Conservation (phyloP, 2,888 invertebrate species). For the Tanypteryx hageni region DNA sequence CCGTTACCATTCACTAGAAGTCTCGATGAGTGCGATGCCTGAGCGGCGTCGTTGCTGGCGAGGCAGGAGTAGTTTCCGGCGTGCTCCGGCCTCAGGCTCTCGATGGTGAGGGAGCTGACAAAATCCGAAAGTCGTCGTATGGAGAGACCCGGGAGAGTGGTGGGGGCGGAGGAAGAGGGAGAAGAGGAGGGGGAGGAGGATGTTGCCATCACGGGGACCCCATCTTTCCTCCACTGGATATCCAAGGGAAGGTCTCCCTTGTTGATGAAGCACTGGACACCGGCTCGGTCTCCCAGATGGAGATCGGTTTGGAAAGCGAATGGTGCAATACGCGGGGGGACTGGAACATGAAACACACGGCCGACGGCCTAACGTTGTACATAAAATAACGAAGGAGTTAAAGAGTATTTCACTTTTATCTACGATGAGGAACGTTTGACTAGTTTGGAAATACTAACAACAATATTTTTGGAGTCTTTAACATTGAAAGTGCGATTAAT, state of each 20-base stretch:
- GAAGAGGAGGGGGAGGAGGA: slow-evolving; percentile 1
- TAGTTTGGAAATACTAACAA: too few species aligned
- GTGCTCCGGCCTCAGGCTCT: slow-evolving; percentile 68
- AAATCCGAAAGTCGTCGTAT: slow-evolving; percentile 70
- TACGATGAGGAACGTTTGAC: too few species aligned
- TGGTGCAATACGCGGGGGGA: slow-evolving; percentile 73
- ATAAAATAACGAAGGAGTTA: neutral
- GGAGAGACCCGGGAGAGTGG: slow-evolving; percentile 66
- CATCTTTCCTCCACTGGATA: slow-evolving; percentile 73
- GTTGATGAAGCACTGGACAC: slow-evolving; percentile 72
- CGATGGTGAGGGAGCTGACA: slow-evolving; percentile 70
- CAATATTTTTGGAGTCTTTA: too few species aligned
- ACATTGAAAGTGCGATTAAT: too few species aligned
- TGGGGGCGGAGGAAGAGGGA: slow-evolving; percentile 66
- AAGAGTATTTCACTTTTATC: too few species aligned
- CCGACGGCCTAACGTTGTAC: slow-evolving; percentile 2
- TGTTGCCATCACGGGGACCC: slow-evolving; percentile 69
- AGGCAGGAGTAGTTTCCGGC: slow-evolving; percentile 69
- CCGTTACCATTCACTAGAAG: slow-evolving; percentile 72
- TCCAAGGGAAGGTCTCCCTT: slow-evolving; percentile 71
- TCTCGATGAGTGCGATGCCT: slow-evolving; percentile 70
- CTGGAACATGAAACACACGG: slow-evolving; percentile 68
- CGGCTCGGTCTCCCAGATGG: slow-evolving; percentile 72
- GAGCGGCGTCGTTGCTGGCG: slow-evolving; percentile 69
- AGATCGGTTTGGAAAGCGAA: slow-evolving; percentile 74